Evolutionary conservation across 2,113 vertebrate genomes (phyloP).

Genomic region (Hippocampus barbouri): DNA sequence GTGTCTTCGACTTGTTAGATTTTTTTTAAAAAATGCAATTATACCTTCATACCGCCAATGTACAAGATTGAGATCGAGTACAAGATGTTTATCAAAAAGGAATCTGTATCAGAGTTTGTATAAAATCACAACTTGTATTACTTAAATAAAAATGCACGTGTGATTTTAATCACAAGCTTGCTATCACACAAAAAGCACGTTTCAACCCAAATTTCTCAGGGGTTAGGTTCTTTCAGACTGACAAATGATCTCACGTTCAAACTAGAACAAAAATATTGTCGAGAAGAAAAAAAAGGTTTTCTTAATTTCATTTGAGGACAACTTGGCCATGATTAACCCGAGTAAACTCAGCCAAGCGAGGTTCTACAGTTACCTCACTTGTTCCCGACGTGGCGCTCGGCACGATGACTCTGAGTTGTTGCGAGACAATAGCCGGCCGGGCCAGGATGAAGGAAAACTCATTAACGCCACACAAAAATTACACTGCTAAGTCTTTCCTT

Average conservation of each 20-base stretch:
- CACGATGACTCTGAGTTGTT: conserved; percentile 1
- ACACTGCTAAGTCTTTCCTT: conserved; percentile 1
- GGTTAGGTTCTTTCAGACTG: neutral
- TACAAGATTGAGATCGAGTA: neutral
- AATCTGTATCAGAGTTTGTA: too few relatives aligned
- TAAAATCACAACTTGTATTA: neutral
- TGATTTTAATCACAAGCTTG: neutral
- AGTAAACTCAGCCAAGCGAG: neutral
- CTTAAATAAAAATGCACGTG: neutral
- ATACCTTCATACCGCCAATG: too few relatives aligned
- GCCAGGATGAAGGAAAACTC: conserved; percentile 9
- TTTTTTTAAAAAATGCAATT: neutral
- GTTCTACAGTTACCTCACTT: conserved; percentile 7
- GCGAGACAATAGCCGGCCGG: conserved; percentile 1
- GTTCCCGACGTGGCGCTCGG: conserved; percentile 4
- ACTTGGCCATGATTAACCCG: neutral
- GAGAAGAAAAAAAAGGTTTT: neutral
- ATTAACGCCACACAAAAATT: conserved; percentile 2
- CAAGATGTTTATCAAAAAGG: neutral
- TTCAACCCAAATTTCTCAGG: neutral
- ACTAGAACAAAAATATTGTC: neutral
- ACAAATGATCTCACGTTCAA: conserved; percentile 3
- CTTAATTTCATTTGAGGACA: conserved; percentile 4
- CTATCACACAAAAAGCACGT: neutral
- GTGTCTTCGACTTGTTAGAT: neutral